Evolutionary conservation across 2,113 vertebrate genomes (phyloP).

Genomic region (Mustela lutreola): DNA sequence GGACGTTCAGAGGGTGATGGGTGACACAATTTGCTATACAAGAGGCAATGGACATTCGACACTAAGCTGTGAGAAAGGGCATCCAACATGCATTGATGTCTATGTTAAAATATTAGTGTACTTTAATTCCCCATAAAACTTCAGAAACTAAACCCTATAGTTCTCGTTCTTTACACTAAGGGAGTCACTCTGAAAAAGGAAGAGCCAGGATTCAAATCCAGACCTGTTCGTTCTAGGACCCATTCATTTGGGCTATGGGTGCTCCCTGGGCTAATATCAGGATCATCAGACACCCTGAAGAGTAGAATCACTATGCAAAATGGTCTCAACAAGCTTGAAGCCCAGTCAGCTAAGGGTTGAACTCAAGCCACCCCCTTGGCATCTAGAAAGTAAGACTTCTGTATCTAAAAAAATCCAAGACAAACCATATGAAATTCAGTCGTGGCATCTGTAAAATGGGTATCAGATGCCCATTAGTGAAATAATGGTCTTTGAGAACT

Average conservation of each 20-base stretch:
- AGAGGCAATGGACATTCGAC: not conserved
- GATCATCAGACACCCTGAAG: not conserved
- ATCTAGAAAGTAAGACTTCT: not conserved
- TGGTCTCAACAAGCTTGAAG: not conserved
- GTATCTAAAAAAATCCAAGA: not conserved
- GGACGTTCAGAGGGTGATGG: not conserved
- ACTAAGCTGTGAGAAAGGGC: not conserved
- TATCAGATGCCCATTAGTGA: not conserved
- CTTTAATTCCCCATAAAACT: not conserved
- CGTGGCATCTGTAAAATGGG: not conserved
- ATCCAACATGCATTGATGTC: not conserved
- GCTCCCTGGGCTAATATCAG: not conserved
- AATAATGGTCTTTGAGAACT: not conserved
- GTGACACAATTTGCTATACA: not conserved
- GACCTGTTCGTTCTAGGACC: no score
- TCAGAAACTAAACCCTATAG: not conserved
- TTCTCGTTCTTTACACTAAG: not conserved
- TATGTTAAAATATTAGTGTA: not conserved
- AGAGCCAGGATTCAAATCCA: not conserved
- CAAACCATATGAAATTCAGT: not conserved
- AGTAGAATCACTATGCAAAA: not conserved
- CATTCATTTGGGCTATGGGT: not conserved
- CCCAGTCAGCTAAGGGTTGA: not conserved
- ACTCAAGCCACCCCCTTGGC: not conserved
- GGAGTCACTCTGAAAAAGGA: not conserved